A percentile compares a stretch with the other conserved stretches of the same genome.
phyloP scores from a whole-genome alignment of 2,113 vertebrate genomes.

The Ciconia maguari region DNA sequence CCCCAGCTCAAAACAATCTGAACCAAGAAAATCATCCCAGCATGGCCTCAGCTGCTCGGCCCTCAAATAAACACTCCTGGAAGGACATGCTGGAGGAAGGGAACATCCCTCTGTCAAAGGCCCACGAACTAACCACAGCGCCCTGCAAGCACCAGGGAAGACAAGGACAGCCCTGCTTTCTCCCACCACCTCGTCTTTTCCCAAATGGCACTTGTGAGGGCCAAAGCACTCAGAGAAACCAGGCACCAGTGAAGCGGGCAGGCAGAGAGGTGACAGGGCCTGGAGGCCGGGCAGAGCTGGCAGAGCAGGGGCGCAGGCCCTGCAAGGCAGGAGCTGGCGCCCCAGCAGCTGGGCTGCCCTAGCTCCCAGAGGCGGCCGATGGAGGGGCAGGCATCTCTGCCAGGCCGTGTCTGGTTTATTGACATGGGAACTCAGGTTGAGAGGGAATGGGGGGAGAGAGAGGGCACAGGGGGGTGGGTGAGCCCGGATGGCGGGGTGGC shows the following conservation, averaged over 20 bases:
- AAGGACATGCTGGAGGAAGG: background rate
- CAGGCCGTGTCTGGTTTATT: accelerated
- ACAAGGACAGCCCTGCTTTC: background rate
- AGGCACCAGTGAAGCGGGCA: accelerated
- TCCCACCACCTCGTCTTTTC: background rate
- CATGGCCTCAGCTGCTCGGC: background rate
- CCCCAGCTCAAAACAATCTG: background rate
- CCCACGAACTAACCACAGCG: background rate
- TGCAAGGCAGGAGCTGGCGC: accelerated
- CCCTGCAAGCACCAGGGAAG: background rate
- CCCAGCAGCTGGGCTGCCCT: accelerated
- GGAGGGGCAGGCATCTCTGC: too few relatives aligned
- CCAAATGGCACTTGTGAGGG: background rate
- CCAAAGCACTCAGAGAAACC: background rate
- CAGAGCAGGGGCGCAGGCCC: too few relatives aligned
- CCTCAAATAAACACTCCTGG: background rate
- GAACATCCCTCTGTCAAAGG: accelerated
- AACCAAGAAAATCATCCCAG: background rate
- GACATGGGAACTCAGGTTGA: background rate
- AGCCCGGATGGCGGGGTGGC: accelerated
- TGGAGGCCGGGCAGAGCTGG: background rate
- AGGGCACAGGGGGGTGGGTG: background rate
- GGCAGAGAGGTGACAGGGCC: accelerated
- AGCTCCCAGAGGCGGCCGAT: accelerated
- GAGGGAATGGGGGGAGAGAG: background rate